Base-by-base conservation (phyloP, 2,113 vertebrate genomes). In the Thamnaconus septentrionalis region DNA sequence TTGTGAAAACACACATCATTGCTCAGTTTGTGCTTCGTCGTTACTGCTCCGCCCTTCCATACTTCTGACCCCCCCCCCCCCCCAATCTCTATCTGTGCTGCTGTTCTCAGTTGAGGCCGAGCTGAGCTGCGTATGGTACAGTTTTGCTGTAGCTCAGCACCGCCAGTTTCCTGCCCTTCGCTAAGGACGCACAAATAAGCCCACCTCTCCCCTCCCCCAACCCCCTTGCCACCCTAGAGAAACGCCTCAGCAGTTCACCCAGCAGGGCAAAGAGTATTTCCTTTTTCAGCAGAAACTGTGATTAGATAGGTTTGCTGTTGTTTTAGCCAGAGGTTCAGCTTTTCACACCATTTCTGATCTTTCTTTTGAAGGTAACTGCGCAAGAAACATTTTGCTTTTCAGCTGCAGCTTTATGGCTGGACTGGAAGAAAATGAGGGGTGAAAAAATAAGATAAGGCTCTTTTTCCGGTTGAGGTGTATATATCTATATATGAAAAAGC, bases 81-180 rank as follows among this genome's bases (percentile, higher is more conserved):
- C 2, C 48, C 8, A 49, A 18, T 0, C 6, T n/a, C 5, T n/a
- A 10, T 51, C 3, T 6, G 1, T 51, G 10, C 50, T 51, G 10
- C 50, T 12, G 50, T 1, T 43, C 5, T 39, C 45, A 12, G 42
- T 64, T 60, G 56, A 67, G 69, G 69, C 64, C 69, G 72, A 73
- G 69, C 75, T 47, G 41, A 59, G 73, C 79, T 73, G 69, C 56
- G 39, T 11, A 3, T 53, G 5, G 64, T 63, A 18, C 68, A 78
- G 82, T 79, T 73, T 79, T 31, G 18, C 75, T 73, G 58, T 65
- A 70, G 77, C 81, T 87, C 82, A 73, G 86, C 80, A 83, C 66
- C 71, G 49, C 12, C 42, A 61, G 5, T 55, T 58, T 47, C 61
- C 79, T 83, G 86, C 73, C 86, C 81, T 89, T 67, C 54, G 68